Evolutionary conservation across 2,888 invertebrate species (phyloP).

Genomic region (Crepidodera aurea): DNA sequence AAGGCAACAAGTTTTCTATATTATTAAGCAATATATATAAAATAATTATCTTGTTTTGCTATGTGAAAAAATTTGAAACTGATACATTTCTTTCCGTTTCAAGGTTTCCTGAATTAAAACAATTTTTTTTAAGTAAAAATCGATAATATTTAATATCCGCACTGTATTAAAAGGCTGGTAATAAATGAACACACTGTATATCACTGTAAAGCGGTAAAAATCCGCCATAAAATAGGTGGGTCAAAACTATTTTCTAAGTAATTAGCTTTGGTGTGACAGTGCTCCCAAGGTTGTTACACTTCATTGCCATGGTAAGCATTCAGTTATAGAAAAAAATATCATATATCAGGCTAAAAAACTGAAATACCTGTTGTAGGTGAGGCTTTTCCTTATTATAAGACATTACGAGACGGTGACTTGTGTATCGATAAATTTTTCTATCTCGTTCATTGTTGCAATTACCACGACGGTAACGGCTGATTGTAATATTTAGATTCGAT

Average conservation of each 20-base stretch:
- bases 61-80: too few relatives aligned
- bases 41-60: too few relatives aligned
- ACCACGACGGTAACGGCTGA: constrained; percentile 10
- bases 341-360: constrained; percentile 52
- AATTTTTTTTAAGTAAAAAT: too few relatives aligned
- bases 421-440: constrained; percentile 7
- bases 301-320: constrained; percentile 62
- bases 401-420: constrained; percentile 53
- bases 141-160: too few relatives aligned
- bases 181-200: constrained; percentile 8
- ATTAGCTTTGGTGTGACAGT: constrained; percentile 55
- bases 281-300: constrained; percentile 56
- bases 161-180: not conserved
- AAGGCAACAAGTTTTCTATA: too few relatives aligned
- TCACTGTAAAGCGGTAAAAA: constrained; percentile 25
- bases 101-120: too few relatives aligned
- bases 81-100: too few relatives aligned
- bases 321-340: constrained; percentile 53
- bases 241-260: constrained; percentile 44
- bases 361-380: constrained; percentile 60
- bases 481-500: constrained; percentile 8
- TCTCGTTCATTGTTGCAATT: constrained; percentile 14
- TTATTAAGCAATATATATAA: too few relatives aligned
- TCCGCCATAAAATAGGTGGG: constrained; percentile 26
- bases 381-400: constrained; percentile 58